Conservation (phyloP, 2,888 invertebrate genomes). For the Euproctis similis region DNA sequence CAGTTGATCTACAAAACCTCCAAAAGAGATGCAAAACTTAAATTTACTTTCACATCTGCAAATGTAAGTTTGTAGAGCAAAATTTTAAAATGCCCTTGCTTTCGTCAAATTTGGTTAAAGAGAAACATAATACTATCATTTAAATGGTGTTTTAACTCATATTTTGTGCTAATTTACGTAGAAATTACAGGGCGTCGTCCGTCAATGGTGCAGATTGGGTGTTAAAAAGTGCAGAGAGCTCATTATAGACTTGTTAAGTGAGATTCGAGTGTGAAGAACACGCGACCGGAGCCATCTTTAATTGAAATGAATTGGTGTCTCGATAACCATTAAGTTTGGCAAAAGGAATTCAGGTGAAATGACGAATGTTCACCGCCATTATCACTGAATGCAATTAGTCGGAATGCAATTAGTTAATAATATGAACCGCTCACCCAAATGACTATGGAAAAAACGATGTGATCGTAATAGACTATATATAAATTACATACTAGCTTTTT, state of each 20-base stretch:
- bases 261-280: constrained; percentile 20
- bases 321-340: constrained; percentile 1
- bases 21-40: neutral
- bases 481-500: no score
- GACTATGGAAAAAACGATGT: no score
- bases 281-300: constrained; percentile 23
- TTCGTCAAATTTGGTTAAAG: constrained; percentile 14
- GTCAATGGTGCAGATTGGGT: constrained; percentile 60
- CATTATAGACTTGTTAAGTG: constrained; percentile 26
- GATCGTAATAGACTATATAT: no score
- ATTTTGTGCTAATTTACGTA: constrained; percentile 41
- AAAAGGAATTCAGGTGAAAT: constrained; percentile 1
- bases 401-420: no score
- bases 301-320: constrained; percentile 10
- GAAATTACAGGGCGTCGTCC: constrained; percentile 48
- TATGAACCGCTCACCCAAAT: no score
- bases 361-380: no score
- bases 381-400: no score
- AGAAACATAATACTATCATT: constrained; percentile 17
- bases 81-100: constrained; percentile 12
- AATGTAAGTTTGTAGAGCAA: constrained; percentile 10
- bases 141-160: constrained; percentile 24
- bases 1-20: constrained; percentile 5
- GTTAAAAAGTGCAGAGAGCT: constrained; percentile 40
- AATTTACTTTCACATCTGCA: constrained; percentile 4